Conservation (phyloP, 2,113 vertebrate species). For the Burhinus oedicnemus region DNA sequence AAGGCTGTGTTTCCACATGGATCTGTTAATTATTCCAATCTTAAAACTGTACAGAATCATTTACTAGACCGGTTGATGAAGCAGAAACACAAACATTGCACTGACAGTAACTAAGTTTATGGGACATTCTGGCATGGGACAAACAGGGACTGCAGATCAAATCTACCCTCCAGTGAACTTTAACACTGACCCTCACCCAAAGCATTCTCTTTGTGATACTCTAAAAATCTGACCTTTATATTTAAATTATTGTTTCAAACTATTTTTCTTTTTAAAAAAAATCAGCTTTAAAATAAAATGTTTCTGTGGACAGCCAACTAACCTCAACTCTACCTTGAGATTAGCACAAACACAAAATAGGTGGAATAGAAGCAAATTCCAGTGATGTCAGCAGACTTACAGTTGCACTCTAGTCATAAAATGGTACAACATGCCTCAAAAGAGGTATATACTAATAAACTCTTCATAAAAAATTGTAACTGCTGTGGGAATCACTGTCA, state of each 20-base stretch:
- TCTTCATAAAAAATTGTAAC: neutral
- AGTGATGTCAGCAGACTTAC: neutral
- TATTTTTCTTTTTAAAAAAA: neutral
- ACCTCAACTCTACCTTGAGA: neutral
- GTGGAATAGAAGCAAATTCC: neutral
- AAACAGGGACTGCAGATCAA: neutral
- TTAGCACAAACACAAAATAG: neutral
- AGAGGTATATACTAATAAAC: neutral
- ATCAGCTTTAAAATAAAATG: neutral
- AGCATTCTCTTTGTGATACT: neutral
- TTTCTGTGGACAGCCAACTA: neutral
- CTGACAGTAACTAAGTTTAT: neutral
- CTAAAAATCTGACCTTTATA: neutral
- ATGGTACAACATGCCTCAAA: neutral
- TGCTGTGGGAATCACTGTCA: neutral
- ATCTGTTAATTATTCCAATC: neutral
- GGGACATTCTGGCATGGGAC: neutral
- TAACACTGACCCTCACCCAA: neutral
- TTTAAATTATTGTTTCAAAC: neutral
- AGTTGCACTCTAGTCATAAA: neutral
- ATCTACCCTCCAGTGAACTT: neutral
- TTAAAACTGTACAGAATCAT: neutral
- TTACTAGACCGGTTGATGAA: neutral
- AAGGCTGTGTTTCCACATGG: neutral
- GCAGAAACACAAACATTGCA: neutral